phyloP scores from a whole-genome alignment of 2,888 invertebrate species.

The Aphodius granarius region DNA sequence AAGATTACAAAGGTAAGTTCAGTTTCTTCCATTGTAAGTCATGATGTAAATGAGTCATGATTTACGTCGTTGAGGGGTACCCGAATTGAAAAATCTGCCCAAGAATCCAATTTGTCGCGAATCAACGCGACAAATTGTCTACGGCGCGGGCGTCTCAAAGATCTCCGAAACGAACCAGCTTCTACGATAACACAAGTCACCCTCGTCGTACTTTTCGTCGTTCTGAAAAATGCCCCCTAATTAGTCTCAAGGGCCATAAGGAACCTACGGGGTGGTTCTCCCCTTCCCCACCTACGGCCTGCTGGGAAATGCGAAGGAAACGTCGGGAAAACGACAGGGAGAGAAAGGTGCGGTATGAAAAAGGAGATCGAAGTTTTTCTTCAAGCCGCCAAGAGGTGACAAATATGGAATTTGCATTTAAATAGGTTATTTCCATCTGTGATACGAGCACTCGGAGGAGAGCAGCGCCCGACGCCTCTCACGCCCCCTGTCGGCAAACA shows the following conservation, averaged over 20 bases:
- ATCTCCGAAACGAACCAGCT: constrained; percentile 8
- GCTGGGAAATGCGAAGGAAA: constrained; percentile 52
- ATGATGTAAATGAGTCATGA: background rate
- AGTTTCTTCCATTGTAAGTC: background rate
- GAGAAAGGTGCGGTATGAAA: constrained; percentile 28
- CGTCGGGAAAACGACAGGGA: constrained; percentile 21
- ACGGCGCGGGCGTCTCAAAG: constrained; percentile 3
- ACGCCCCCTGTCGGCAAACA: constrained; percentile 46
- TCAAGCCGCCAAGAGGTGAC: constrained; percentile 55
- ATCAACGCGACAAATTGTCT: constrained; percentile 12
- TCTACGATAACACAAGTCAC: constrained; percentile 8
- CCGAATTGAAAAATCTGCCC: background rate
- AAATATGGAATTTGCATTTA: constrained; percentile 70
- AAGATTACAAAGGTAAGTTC: too few relatives aligned
- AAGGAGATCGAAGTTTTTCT: constrained; percentile 52
- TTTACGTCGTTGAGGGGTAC: background rate
- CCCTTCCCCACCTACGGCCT: constrained; percentile 37
- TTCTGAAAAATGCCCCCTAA: constrained; percentile 32
- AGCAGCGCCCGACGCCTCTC: constrained; percentile 29
- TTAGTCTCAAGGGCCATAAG: constrained; percentile 31
- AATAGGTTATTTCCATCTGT: constrained; percentile 69
- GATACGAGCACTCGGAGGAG: constrained; percentile 49
- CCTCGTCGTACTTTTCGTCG: constrained; percentile 12
- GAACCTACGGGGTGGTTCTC: too few relatives aligned
- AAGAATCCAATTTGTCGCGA: constrained; percentile 11